phyloP scores from a whole-genome alignment of 2,797 vertebrate species.

The Hapalemur alaotrensis region DNA sequence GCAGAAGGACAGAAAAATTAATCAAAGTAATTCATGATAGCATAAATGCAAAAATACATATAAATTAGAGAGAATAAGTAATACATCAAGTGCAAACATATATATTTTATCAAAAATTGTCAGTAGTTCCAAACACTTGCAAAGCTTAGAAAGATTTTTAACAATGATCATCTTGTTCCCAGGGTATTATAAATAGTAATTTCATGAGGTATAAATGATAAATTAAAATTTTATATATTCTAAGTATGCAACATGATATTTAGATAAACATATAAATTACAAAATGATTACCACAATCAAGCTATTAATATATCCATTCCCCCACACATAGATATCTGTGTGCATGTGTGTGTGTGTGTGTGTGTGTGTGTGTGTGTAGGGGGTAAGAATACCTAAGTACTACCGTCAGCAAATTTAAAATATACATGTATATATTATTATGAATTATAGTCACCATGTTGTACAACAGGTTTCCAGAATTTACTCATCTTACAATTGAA shows the following conservation, averaged over 20 bases:
- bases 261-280: not conserved
- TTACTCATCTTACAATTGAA: not conserved
- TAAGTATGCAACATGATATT: not conserved
- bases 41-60: not conserved
- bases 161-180: not conserved
- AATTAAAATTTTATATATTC: not conserved
- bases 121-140: not conserved
- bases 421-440: not conserved
- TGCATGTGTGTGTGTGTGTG: not conserved
- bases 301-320: not conserved
- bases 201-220: not conserved
- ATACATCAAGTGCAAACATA: not conserved
- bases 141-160: not conserved
- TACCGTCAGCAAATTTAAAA: not conserved
- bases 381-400: not conserved
- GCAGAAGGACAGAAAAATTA: not conserved
- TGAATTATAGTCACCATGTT: not conserved
- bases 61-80: not conserved
- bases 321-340: not conserved
- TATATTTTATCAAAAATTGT: not conserved
- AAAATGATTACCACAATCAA: not conserved
- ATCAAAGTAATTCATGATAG: not conserved
- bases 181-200: not conserved
- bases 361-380: no score
- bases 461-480: not conserved